Evolutionary conservation across 2,113 vertebrate species (phyloP), one percentile per base, ranked within the genome.

Genomic region (Halcyon senegalensis): DNA sequence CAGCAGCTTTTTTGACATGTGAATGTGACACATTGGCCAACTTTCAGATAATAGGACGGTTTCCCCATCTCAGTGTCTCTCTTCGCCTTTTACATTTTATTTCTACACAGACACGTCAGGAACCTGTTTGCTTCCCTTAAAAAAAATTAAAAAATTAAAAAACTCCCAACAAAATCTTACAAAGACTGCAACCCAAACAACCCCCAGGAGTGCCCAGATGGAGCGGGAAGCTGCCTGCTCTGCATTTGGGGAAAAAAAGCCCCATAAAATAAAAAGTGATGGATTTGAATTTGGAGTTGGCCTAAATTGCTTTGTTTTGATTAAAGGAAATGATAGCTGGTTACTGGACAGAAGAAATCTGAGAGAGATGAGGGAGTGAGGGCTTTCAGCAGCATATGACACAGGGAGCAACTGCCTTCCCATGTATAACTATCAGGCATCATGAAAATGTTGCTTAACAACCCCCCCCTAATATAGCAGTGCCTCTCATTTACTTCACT

Each of bases 1-100:
- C 78, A n/a, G 87, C 89, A 66, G 91, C 17, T 33, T 96, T 91
- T 96, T 74, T 96, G 97, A 98, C 96, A 73, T 51, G 43, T 83
- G 86, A 75, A 91, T 53, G 72, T 96, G 97, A 97, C 97, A 97
- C 50, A 10, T 80, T 51, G 97, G 98, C 97, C 97, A 98, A 96
- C 97, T 97, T 95, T 94, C 91, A 96, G 90, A 93, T 94, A 97
- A 96, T 83, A 93, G 96, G 97, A 84, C 39, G 27, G 53, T 73
- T 93, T 93, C 73, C 85, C 72, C 62, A 30, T 94, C 95, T 96
- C 94, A 16, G 6, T 76, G 79, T 91, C 91, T 97, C 89, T 87
- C 72, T 95, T 55, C 53, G 74, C 93, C 76, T 93, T 96, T 94
- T 97, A 97, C 16, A 85, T 95, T 96, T 97, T 77, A 94, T 92